Evolutionary conservation across 2,888 invertebrate species (phyloP).

Genomic region (Chorisops tibialis): DNA sequence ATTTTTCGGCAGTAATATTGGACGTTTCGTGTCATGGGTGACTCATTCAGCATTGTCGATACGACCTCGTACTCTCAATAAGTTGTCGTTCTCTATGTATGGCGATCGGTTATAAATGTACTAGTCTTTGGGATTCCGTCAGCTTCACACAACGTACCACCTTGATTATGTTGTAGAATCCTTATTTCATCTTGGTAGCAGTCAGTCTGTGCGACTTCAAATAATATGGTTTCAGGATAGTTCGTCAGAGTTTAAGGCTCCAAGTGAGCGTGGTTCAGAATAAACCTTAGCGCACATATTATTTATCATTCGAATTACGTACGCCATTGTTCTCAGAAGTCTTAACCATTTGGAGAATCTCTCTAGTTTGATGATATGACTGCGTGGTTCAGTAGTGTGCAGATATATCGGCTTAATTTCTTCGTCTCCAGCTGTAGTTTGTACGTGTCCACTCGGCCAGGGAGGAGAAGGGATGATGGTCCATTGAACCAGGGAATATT

Average conservation of each 20-base stretch:
- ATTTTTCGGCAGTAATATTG: too few relatives aligned
- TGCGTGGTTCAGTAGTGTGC: background rate
- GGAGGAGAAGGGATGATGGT: too few relatives aligned
- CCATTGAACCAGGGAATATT: too few relatives aligned
- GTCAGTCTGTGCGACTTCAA: too few relatives aligned
- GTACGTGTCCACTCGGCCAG: background rate
- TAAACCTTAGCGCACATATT: too few relatives aligned
- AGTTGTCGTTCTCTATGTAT: constrained; percentile 25
- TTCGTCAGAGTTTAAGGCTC: too few relatives aligned
- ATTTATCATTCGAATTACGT: background rate
- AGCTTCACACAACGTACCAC: background rate
- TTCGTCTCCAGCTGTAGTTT: background rate
- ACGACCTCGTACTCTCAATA: constrained; percentile 25
- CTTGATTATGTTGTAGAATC: background rate
- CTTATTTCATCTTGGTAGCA: background rate
- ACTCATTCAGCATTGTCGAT: constrained; percentile 19
- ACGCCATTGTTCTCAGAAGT: constrained; percentile 11
- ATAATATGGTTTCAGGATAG: too few relatives aligned
- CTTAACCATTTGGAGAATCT: constrained; percentile 2
- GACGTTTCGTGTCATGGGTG: constrained; percentile 11
- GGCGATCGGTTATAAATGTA: constrained; percentile 24
- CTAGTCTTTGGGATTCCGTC: background rate
- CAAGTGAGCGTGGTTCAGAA: too few relatives aligned
- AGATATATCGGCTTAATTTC: background rate
- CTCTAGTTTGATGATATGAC: background rate